Evolutionary conservation across 2,888 invertebrate genomes (phyloP).

Genomic region (Amphipyra berbera): DNA sequence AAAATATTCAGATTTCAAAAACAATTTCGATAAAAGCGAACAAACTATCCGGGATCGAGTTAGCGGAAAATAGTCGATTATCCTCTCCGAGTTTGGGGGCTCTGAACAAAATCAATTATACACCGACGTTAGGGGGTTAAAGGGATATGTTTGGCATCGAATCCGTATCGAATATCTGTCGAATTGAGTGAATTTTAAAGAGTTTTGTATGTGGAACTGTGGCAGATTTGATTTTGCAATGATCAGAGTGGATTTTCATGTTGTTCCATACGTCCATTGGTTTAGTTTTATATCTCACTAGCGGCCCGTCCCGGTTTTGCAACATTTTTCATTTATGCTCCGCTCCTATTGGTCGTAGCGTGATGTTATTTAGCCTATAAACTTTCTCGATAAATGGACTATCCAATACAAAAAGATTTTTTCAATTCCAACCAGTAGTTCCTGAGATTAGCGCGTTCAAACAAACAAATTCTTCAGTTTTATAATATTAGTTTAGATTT

Average conservation of each 20-base stretch:
- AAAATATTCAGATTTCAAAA: constrained; percentile 50
- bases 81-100: constrained; percentile 50
- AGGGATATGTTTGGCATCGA: constrained; percentile 50
- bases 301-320: too few relatives aligned
- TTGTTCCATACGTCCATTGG: background rate
- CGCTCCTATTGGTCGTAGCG: too few relatives aligned
- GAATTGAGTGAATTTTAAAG: constrained; percentile 41
- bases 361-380: too few relatives aligned
- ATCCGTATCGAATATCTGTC: constrained; percentile 49
- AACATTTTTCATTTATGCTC: too few relatives aligned
- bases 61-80: constrained; percentile 67
- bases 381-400: too few relatives aligned
- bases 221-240: constrained; percentile 15
- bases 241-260: background rate
- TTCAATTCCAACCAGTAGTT: too few relatives aligned
- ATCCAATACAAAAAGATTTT: too few relatives aligned
- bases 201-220: constrained; percentile 7
- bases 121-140: constrained; percentile 47
- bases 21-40: constrained; percentile 51
- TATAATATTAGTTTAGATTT: too few relatives aligned
- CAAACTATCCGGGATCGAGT: constrained; percentile 56
- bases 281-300: background rate
- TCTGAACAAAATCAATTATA: constrained; percentile 69
- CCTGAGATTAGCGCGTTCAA: too few relatives aligned
- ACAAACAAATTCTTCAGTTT: too few relatives aligned